Conservation (phyloP, 2,888 invertebrate genomes). For the Acleris cristana region DNA sequence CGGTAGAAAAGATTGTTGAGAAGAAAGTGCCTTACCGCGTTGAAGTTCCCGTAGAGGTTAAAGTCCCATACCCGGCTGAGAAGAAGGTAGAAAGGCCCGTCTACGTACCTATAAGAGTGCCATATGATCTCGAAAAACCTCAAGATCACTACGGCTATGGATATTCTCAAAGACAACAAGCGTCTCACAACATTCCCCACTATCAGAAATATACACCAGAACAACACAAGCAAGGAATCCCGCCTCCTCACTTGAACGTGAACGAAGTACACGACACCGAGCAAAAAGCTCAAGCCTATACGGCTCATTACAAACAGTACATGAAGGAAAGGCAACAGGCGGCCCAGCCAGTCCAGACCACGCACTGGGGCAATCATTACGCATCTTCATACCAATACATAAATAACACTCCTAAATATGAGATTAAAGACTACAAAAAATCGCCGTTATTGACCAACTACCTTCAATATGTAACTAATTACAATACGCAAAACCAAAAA, state of each 20-base stretch:
- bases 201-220: slow-evolving; percentile 47
- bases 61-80: slow-evolving; percentile 74
- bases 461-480: slow-evolving; percentile 51
- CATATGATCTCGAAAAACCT: slow-evolving; percentile 49
- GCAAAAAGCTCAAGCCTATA: slow-evolving; percentile 41
- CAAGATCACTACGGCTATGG: slow-evolving; percentile 46
- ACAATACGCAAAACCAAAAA: slow-evolving; percentile 37
- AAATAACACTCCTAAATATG: slow-evolving; percentile 53
- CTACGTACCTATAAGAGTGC: slow-evolving; percentile 50
- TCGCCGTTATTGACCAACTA: slow-evolving; percentile 48
- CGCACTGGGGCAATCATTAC: slow-evolving; percentile 69
- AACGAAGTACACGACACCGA: slow-evolving; percentile 28
- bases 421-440: slow-evolving; percentile 44
- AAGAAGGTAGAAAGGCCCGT: slow-evolving; percentile 74
- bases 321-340: slow-evolving; percentile 44
- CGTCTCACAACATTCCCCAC: slow-evolving; percentile 45
- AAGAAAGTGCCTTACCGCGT: slow-evolving; percentile 82
- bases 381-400: slow-evolving; percentile 70
- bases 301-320: slow-evolving; percentile 45
- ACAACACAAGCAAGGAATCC: slow-evolving; percentile 42
- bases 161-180: slow-evolving; percentile 37
- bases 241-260: slow-evolving; percentile 35
- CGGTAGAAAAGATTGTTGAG: slow-evolving; percentile 79
- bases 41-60: slow-evolving; percentile 80
- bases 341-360: slow-evolving; percentile 48